Evolutionary conservation across 2,113 vertebrate species (phyloP), one percentile per base, ranked within the genome.

Genomic region (Cromileptes altivelis): DNA sequence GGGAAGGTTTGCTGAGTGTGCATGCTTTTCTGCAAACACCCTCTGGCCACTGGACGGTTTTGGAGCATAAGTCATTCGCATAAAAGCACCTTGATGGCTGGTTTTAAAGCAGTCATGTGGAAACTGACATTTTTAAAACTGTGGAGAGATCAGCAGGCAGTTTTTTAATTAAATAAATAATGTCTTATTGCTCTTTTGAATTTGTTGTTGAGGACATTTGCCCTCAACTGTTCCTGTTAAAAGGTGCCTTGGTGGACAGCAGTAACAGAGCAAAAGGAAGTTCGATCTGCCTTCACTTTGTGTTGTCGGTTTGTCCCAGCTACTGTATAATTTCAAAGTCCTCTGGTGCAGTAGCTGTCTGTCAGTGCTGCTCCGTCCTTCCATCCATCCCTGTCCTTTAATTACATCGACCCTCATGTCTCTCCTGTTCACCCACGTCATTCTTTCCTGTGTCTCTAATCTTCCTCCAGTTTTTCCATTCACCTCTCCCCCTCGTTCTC

Each of bases 391-490:
- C 8, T 15, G 58, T 40, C 61, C 53, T 56, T 81, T 58, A 78
- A 86, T 63, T 30, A 71, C 37, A 83, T 27, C 13, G 14, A 42
- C 25, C 50, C 69, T 75, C 19, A 3, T 58, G 74, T 53, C 56
- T 70, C 57, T 57, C 64, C 75, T 65, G 37, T 57, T 79, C 52
- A 21, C 56, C 58, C 69, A 25, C 47, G 58, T 84, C 70, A 78
- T 47, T 52, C 67, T 65, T 69, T 67, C 3, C 80, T 14, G 12
- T 47, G 27, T 69, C 72, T 75, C 53, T 78, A 65, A 78, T 81
- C 77, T 71, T 71, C 70, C n/a, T 65, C 57, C 52, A 19, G 14
- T 75, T 88, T 90, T 89, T 88, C 83, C 83, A 62, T 80, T 72
- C 68, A 69, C 40, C 65, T 58, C 65, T 68, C 76, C 12, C 23